These are phyloP conservation scores for Burhinus bistriatus DNA, from an alignment of 2,113 vertebrate genomes.

Conservation along the genomic window DNA sequence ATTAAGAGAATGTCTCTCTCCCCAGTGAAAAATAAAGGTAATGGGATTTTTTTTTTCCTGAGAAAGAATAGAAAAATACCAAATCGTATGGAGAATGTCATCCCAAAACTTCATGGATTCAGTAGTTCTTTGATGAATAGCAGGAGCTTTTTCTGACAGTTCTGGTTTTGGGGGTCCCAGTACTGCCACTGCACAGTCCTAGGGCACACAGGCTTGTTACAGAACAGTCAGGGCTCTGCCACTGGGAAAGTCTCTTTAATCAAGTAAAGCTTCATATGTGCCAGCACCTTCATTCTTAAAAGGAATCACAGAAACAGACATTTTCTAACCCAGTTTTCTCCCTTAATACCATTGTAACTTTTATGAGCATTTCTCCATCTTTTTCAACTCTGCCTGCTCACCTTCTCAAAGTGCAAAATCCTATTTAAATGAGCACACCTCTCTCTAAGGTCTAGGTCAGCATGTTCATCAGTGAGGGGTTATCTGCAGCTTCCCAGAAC, in stretches of 20 bases:
- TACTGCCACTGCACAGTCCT: neutral
- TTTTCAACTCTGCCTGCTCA: neutral
- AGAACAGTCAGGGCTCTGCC: neutral
- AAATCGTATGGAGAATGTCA: neutral
- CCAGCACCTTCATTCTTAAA: neutral
- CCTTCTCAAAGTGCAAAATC: neutral
- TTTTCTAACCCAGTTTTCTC: neutral
- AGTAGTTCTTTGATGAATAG: neutral
- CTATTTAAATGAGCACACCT: neutral
- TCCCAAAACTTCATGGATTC: neutral
- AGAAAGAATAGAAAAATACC: neutral
- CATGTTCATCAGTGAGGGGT: neutral
- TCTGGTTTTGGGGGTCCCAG: neutral
- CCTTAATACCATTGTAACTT: neutral
- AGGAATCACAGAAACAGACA: neutral
- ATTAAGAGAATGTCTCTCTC: neutral
- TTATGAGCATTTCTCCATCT: neutral
- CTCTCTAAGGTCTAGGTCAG: neutral
- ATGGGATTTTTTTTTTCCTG: neutral
- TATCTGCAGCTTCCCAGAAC: neutral
- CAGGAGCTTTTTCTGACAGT: neutral
- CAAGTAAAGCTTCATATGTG: neutral
- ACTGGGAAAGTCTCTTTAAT: neutral
- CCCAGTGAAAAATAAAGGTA: neutral
- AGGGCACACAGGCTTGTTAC: neutral